Base-by-base conservation (phyloP, 2,797 vertebrate genomes). In the Platyrinchus mystaceus region DNA sequence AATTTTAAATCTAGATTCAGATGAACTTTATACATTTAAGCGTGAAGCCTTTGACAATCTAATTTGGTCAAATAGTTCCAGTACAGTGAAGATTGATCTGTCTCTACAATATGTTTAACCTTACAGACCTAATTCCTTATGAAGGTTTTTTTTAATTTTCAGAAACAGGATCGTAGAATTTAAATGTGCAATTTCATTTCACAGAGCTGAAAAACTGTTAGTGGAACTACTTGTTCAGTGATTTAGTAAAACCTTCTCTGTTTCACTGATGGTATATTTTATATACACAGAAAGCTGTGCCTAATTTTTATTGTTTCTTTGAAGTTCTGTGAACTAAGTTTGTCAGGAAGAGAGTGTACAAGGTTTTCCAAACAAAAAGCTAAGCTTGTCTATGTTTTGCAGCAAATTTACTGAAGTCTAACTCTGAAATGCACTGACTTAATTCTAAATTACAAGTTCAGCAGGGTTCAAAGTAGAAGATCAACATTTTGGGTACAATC, bases 101-200 rank as follows among this genome's bases (percentile, higher is more conserved):
- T 60, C 43, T 70, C 2, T 49, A 37, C 30, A 32, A 6, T 64
- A 28, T 68, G 10, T 84, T 69, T 36, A 55, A 71, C 43, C 34
- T 74, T 87, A 75, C 68, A 89, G 87, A 78, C 30, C 36, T 89
- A 80, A 82, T 74, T 47, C 79, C 43, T 50, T 53, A 30, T 46
- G 27, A 92, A 70, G 49, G 59, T 44, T 62, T 64, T 64, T 68
- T 96, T 26, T 10, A 60, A 90, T 95, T 95, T 95, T 93, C 59
- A 84, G 82, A 95, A 95, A 95, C 56, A 89, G 83, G n/a, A 85
- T 92, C 74, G 82, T 70, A 85, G 50, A 87, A 92, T 88, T 95
- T 85, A 91, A 82, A 90, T 81, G 30, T 58, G 44, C 32, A 9
- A 68, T 93, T 94, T 83, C 41, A 73, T 96, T 96, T 96, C 84